Conservation (phyloP, 2,113 vertebrate species). For the Oceanites oceanicus region DNA sequence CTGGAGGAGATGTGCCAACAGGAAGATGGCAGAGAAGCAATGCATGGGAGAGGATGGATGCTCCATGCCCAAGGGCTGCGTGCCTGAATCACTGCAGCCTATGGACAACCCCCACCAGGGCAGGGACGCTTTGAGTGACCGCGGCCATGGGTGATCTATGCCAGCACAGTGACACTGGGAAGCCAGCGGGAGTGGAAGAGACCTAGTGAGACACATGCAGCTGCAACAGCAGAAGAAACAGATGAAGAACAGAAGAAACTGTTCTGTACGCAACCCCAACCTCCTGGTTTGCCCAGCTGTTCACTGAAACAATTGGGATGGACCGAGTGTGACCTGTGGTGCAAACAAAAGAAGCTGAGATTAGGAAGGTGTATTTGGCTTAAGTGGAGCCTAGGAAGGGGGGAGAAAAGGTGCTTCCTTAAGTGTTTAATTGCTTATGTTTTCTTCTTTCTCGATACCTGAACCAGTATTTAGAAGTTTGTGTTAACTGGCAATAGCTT, state of each 20-base stretch:
- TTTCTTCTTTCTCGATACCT: not conserved
- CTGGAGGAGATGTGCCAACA: accelerated
- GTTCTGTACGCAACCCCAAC: not conserved
- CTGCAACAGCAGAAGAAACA: not conserved
- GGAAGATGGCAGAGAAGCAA: not conserved
- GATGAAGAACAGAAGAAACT: not conserved
- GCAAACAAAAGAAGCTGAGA: not conserved
- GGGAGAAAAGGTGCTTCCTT: not conserved
- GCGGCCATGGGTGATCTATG: not conserved
- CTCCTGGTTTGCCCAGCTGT: not conserved
- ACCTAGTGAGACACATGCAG: not conserved
- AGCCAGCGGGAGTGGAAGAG: not conserved
- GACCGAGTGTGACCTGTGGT: not conserved
- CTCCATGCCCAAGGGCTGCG: not conserved
- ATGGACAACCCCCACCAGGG: accelerated
- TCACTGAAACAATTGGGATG: not conserved
- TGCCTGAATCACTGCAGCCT: not conserved
- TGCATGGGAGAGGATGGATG: not conserved
- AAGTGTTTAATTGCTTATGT: not conserved
- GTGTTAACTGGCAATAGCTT: not conserved
- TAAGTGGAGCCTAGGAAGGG: not conserved
- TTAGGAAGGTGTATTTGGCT: not conserved
- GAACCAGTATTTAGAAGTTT: not conserved
- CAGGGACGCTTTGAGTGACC: not conserved
- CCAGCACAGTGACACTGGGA: not conserved